Evolutionary conservation across 1,140 invertebrate species (phyloP), one percentile per base, ranked within the genome.

Genomic region (Trachymyrmex septentrionalis): DNA sequence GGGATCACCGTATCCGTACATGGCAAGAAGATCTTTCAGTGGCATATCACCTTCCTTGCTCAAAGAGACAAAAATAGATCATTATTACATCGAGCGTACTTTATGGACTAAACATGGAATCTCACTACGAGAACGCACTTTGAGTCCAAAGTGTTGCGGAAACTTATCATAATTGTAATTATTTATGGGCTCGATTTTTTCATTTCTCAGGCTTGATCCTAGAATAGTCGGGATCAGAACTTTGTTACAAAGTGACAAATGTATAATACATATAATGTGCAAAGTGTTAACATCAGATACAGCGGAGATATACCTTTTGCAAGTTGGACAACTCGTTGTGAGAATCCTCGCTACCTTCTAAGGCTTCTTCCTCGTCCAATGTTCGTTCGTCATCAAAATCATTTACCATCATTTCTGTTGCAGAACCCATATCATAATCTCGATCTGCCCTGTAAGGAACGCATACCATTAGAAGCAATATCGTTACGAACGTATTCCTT

Each of bases 321-420:
- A 99, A 96, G 94, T 98, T 98, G 89, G 97, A 97, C 66, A 99
- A 96, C 95, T 99, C 99, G 92, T 97, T 97, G 91, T 97, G 96
- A 53, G 98, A 97, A 94, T 98, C 98, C 95, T 98, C 98, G 90
- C 97, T 96, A 88, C 97, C 97, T 93, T 98, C 98, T 93, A 99
- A 95, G 50, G 98, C 98, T 96, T 99, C 99, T 96, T 99, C 99
- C 96, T 99, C 99, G 94, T 99, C 99, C 92, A 99, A 93, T 66
- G 99, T 99, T 93, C 97, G 96, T 94, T 99, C 99, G 96, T 99
- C 99, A 95, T 99, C 99, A 96, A 98, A 99, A 95, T 99, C 98
- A 97, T 84, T 84, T 82, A 99, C 97, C 96, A 99, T 97, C 98
- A 99, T 98, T 95, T 99, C 98, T 64, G 96, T 96, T 53, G 96